phyloP scores from a whole-genome alignment of 2,113 vertebrate genomes.

The Ondatra zibethicus region DNA sequence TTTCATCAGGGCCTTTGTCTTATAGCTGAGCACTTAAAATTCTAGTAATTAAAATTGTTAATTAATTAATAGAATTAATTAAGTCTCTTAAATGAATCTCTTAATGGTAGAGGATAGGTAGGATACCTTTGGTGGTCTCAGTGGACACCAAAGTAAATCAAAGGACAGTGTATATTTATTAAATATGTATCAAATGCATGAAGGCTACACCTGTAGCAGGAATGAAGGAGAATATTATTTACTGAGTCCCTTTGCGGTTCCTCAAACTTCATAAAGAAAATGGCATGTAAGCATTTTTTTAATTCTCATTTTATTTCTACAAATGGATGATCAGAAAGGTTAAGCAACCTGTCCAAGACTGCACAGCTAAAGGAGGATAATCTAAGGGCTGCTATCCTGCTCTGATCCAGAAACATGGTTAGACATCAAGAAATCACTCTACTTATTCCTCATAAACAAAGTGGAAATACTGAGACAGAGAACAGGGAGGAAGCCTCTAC shows the following conservation, averaged over 20 bases:
- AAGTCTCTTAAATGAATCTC: not conserved
- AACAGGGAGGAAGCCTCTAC: not conserved
- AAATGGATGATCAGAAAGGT: not conserved
- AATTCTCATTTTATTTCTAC: not conserved
- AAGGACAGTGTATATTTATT: not conserved
- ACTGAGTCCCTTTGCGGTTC: not conserved
- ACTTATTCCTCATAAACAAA: no score
- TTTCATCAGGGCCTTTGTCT: not conserved
- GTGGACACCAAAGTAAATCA: not conserved
- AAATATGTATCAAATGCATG: not conserved
- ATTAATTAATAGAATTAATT: not conserved
- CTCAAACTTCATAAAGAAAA: not conserved
- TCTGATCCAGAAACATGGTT: not conserved
- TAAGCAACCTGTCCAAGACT: not conserved
- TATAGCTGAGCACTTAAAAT: not conserved
- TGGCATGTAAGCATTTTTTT: not conserved
- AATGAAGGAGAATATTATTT: not conserved
- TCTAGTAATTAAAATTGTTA: not conserved
- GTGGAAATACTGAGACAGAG: not conserved
- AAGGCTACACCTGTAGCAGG: not conserved
- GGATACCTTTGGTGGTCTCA: not conserved
- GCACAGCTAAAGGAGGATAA: rapidly evolving
- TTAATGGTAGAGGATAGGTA: not conserved
- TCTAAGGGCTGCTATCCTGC: not conserved
- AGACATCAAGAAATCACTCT: no score